Conservation (phyloP, 1,140 invertebrate species). For the Cyphomyrmex costatus region DNA sequence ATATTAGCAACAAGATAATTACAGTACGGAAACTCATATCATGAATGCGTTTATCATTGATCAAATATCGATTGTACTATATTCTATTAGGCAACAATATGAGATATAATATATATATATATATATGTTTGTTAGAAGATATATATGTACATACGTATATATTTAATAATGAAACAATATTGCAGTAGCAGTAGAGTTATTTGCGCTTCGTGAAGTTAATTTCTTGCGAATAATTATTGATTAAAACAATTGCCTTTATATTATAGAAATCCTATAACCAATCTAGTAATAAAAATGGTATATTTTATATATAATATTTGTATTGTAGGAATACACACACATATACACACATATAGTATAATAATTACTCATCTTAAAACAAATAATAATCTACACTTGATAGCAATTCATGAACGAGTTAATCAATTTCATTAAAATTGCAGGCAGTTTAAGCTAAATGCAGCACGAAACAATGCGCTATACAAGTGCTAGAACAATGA, state of each 20-base stretch:
- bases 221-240: slow-evolving; percentile 1
- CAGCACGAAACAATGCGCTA: neutral
- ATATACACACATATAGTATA: no score
- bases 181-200: neutral
- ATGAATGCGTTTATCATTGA: neutral
- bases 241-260: neutral
- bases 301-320: neutral
- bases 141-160: neutral
- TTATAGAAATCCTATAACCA: neutral
- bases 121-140: neutral
- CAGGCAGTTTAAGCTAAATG: neutral
- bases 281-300: neutral
- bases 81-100: slow-evolving; percentile 9
- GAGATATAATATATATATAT: no score
- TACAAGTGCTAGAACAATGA: neutral
- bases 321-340: no score
- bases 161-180: neutral
- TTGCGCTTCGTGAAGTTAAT: slow-evolving; percentile 22
- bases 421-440: neutral
- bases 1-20: slow-evolving; percentile 33
- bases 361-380: neutral
- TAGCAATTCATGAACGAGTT: neutral
- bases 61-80: slow-evolving; percentile 39
- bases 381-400: neutral
- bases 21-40: neutral